Evolutionary conservation across 2,888 invertebrate species (phyloP).

Genomic region (Thymelicus lineola): DNA sequence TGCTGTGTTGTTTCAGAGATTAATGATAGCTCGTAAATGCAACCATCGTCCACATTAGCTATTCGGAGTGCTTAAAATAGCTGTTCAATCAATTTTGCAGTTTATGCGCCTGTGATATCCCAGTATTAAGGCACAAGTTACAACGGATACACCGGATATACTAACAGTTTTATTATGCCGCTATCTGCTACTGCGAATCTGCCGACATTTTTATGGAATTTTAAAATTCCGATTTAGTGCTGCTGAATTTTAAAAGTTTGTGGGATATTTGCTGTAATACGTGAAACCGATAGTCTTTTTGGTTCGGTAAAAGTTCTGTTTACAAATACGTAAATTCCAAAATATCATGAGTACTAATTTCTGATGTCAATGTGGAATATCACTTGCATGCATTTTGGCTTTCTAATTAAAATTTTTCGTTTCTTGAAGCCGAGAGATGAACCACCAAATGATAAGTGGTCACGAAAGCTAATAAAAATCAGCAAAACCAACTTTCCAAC

Average conservation of each 20-base stretch:
- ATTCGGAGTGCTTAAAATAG: conserved; percentile 11
- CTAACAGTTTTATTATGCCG: conserved; percentile 8
- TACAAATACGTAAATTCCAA: neutral
- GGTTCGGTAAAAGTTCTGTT: neutral
- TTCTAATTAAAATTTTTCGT: too few species aligned
- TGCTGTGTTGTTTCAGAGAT: conserved; percentile 36
- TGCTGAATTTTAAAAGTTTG: neutral
- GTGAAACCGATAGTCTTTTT: neutral
- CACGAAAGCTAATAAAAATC: too few species aligned
- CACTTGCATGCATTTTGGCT: too few species aligned
- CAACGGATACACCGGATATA: neutral
- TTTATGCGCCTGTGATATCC: conserved; percentile 18
- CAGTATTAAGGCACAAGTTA: neutral
- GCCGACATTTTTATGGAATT: conserved; percentile 5
- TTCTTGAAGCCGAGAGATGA: too few species aligned
- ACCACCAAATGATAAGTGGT: too few species aligned
- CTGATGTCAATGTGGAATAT: too few species aligned
- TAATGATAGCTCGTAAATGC: conserved; percentile 35
- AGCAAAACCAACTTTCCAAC: too few species aligned
- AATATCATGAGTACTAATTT: too few species aligned
- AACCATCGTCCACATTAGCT: conserved; percentile 32
- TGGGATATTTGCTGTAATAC: neutral
- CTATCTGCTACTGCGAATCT: neutral
- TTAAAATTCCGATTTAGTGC: conserved; percentile 1
- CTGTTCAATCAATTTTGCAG: conserved; percentile 20